Conservation (phyloP, 2,888 invertebrate species). For the Meloe dianella region DNA sequence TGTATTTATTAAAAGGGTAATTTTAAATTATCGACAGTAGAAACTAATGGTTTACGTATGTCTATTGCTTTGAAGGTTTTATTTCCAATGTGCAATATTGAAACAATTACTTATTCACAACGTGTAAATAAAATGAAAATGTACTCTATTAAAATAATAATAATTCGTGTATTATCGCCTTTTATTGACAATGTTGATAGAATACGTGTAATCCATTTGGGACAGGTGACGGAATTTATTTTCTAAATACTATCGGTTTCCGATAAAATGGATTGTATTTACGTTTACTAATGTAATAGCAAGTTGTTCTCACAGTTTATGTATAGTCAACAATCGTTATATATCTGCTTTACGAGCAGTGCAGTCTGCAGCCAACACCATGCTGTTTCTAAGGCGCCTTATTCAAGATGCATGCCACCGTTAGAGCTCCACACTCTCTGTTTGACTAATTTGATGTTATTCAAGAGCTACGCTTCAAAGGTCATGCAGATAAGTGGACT, state of each 20-base stretch:
- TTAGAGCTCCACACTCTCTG: constrained; percentile 41
- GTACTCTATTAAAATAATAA: neutral
- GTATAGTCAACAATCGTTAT: constrained; percentile 22
- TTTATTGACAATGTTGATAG: neutral
- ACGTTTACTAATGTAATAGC: constrained; percentile 24
- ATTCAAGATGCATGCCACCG: constrained; percentile 41
- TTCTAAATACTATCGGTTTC: neutral
- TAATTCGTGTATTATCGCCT: neutral
- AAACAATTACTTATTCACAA: no score
- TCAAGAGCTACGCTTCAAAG: constrained; percentile 35
- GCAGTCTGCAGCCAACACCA: constrained; percentile 34
- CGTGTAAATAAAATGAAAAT: no score
- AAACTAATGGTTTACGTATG: neutral
- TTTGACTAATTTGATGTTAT: constrained; percentile 46
- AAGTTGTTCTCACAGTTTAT: constrained; percentile 11
- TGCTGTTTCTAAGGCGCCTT: constrained; percentile 30
- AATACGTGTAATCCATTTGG: neutral
- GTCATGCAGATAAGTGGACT: constrained; percentile 36
- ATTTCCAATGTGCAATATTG: no score
- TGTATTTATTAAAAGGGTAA: no score
- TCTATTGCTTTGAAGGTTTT: no score
- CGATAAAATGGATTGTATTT: constrained; percentile 24
- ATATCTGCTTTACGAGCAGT: constrained; percentile 28
- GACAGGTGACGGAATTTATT: neutral
- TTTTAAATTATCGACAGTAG: neutral